Conservation (phyloP, 1,140 invertebrate species). For the Drosophila neocordata region DNA sequence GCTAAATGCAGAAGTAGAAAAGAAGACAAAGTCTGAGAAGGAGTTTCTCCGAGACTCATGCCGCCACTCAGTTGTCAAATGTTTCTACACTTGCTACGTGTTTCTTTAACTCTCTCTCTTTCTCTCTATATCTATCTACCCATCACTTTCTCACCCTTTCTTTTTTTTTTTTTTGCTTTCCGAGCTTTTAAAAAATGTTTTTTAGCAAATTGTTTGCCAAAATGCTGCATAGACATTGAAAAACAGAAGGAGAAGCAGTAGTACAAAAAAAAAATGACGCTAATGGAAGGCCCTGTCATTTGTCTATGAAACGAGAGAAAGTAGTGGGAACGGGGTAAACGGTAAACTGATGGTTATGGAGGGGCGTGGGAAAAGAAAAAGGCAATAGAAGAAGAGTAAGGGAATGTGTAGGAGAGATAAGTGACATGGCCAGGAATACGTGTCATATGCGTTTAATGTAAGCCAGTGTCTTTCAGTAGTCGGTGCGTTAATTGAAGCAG, state of each 20-base stretch:
- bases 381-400: background rate
- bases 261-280: slow-evolving; percentile 60
- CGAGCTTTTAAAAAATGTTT: slow-evolving; percentile 72
- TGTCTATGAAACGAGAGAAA: slow-evolving; percentile 9
- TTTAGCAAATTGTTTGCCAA: slow-evolving; percentile 79
- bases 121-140: background rate
- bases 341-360: background rate
- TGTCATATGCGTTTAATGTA: slow-evolving; percentile 68
- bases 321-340: background rate
- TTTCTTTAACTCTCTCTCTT: background rate
- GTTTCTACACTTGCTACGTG: slow-evolving; percentile 59
- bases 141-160: slow-evolving; percentile 21
- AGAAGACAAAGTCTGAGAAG: slow-evolving; percentile 30
- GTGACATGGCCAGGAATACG: slow-evolving; percentile 27
- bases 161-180: slow-evolving; percentile 1
- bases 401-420: background rate
- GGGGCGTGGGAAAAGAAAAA: background rate
- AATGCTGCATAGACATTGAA: slow-evolving; percentile 59
- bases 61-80: slow-evolving; percentile 73
- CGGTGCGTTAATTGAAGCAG: slow-evolving; percentile 65
- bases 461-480: slow-evolving; percentile 29
- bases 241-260: slow-evolving; percentile 31
- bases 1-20: slow-evolving; percentile 68
- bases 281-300: slow-evolving; percentile 77
- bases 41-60: slow-evolving; percentile 21